phyloP scores from a whole-genome alignment of 2,797 vertebrate genomes.

The Hydrophis major region DNA sequence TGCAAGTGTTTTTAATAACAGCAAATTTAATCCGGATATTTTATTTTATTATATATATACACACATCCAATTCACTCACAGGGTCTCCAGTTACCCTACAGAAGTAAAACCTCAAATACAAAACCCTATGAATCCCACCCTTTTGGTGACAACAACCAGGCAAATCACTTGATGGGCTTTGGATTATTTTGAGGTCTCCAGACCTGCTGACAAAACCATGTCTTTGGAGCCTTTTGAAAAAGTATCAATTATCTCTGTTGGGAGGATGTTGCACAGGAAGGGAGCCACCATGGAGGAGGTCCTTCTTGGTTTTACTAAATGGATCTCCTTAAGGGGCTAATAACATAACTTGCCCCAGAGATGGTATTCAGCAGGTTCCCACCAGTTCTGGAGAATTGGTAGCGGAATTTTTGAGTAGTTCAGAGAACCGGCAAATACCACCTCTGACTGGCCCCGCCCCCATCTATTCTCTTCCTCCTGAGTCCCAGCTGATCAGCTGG shows the following conservation, averaged over 20 bases:
- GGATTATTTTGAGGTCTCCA: neutral
- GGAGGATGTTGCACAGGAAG: neutral
- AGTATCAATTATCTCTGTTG: neutral
- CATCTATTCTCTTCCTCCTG: too few species aligned
- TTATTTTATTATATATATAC: neutral
- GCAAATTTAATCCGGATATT: neutral
- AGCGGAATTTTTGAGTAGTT: too few species aligned
- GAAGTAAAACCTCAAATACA: neutral
- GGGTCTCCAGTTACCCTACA: too few species aligned
- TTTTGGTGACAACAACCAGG: neutral
- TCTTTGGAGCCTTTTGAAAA: neutral
- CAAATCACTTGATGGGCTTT: neutral
- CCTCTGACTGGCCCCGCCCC: too few species aligned
- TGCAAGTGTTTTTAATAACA: neutral
- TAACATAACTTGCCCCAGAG: neutral
- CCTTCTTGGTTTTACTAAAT: neutral
- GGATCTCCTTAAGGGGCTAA: neutral
- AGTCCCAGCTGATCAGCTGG: too few species aligned
- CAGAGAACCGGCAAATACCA: too few species aligned
- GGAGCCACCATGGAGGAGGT: neutral
- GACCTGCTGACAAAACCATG: neutral
- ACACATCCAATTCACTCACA: neutral
- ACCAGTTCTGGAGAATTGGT: too few species aligned
- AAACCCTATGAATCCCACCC: neutral
- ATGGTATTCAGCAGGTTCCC: too few species aligned